These are phyloP conservation scores for Sardina pilchardus DNA, from an alignment of 2,113 vertebrate species.

Conservation along the genomic window DNA sequence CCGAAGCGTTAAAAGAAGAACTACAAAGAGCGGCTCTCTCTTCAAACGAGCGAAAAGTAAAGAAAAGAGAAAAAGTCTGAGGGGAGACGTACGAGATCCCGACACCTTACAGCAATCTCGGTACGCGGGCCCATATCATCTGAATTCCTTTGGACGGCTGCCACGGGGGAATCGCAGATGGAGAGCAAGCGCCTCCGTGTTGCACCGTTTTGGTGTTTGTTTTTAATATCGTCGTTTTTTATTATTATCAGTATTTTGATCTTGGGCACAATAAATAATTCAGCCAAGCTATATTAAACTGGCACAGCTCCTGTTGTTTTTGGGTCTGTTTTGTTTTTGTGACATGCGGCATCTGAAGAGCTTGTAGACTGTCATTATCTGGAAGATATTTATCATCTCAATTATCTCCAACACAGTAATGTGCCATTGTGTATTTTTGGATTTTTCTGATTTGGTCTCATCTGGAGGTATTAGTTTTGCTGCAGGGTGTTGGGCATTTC, in stretches of 20 bases:
- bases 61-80: conserved; percentile 52
- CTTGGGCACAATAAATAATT: conserved; percentile 5
- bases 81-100: conserved; percentile 62
- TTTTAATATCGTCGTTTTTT: conserved; percentile 18
- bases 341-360: background rate
- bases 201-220: conserved; percentile 15
- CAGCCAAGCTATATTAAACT: conserved; percentile 16
- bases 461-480: background rate
- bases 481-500: background rate
- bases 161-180: conserved; percentile 60
- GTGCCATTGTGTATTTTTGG: conserved; percentile 5
- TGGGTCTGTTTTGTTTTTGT: conserved; percentile 4
- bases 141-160: conserved; percentile 56
- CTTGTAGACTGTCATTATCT: conserved; percentile 17
- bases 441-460: background rate
- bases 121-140: background rate
- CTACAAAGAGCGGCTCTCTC: conserved; percentile 64
- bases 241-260: conserved; percentile 18
- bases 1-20: conserved; percentile 60
- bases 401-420: background rate
- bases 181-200: conserved; percentile 38
- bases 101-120: conserved; percentile 70
- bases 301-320: conserved; percentile 19
- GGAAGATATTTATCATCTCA: conserved; percentile 6
- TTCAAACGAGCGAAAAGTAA: conserved; percentile 56